These are phyloP conservation scores for Tortrix viridana DNA, from an alignment of 2,888 invertebrate genomes.

Conservation along the genomic window DNA sequence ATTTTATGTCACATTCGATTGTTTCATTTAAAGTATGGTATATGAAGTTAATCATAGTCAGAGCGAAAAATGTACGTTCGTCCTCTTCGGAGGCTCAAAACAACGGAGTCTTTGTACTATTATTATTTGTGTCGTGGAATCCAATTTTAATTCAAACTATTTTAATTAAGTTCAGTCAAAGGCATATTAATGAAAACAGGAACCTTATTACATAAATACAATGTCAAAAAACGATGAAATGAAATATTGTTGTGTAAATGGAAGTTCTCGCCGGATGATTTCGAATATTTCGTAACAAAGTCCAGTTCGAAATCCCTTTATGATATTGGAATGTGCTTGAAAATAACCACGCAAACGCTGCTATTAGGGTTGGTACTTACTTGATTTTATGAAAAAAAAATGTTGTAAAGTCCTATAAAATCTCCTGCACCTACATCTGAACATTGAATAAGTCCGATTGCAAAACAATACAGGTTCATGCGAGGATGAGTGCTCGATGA, in stretches of 20 bases:
- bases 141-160: no score
- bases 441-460: constrained; percentile 51
- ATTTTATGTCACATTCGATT: no score
- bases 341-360: constrained; percentile 6
- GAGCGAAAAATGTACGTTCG: no score
- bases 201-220: background rate
- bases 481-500: constrained; percentile 49
- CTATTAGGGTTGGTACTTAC: constrained; percentile 41
- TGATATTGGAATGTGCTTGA: constrained; percentile 16
- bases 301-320: constrained; percentile 26
- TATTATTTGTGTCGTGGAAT: no score
- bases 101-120: no score
- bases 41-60: no score
- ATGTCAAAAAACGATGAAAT: constrained; percentile 18
- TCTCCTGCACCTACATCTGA: constrained; percentile 41
- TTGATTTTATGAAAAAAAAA: constrained; percentile 38
- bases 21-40: no score
- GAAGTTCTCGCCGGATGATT: constrained; percentile 46
- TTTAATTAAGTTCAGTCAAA: no score
- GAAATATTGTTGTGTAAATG: constrained; percentile 51
- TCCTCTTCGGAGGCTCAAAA: no score
- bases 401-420: no score
- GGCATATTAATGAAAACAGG: background rate
- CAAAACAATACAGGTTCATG: constrained; percentile 59
- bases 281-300: constrained; percentile 37